Percentiles rank a stretch among this genome's conserved stretches.
These are phyloP conservation scores for Thamnophis elegans DNA, from an alignment of 2,797 vertebrate species.

Conservation along the genomic window DNA sequence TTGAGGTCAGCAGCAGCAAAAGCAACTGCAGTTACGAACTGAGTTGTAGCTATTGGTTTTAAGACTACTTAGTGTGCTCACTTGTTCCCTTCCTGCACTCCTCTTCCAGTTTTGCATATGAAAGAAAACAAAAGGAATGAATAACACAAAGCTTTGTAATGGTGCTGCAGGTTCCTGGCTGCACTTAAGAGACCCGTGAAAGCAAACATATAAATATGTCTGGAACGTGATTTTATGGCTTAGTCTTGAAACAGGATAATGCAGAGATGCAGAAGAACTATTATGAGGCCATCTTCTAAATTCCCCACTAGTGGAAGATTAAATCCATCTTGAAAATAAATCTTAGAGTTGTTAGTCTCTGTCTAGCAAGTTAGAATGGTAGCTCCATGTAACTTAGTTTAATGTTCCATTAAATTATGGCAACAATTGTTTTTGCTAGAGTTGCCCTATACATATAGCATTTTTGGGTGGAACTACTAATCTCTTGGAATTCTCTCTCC, in stretches of 20 bases:
- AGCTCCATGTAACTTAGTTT: background rate
- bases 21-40: background rate
- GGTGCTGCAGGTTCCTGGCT: background rate
- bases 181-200: conserved; percentile 3
- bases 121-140: background rate
- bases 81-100: background rate
- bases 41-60: background rate
- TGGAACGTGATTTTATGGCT: conserved; percentile 21
- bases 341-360: conserved; percentile 16
- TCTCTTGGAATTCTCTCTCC: background rate
- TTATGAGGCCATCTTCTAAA: conserved; percentile 16
- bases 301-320: conserved; percentile 15
- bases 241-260: conserved; percentile 10
- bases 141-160: background rate
- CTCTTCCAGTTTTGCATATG: background rate
- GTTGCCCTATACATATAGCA: background rate
- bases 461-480: background rate
- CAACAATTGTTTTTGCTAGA: background rate
- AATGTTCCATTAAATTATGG: background rate
- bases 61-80: background rate
- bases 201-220: conserved; percentile 14
- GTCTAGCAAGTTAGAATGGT: conserved; percentile 2
- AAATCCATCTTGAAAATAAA: background rate
- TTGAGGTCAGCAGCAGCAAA: background rate
- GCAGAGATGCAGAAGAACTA: conserved; percentile 16